phyloP scores from a whole-genome alignment of 1,140 invertebrate species.

The Leguminivora glycinivorella region DNA sequence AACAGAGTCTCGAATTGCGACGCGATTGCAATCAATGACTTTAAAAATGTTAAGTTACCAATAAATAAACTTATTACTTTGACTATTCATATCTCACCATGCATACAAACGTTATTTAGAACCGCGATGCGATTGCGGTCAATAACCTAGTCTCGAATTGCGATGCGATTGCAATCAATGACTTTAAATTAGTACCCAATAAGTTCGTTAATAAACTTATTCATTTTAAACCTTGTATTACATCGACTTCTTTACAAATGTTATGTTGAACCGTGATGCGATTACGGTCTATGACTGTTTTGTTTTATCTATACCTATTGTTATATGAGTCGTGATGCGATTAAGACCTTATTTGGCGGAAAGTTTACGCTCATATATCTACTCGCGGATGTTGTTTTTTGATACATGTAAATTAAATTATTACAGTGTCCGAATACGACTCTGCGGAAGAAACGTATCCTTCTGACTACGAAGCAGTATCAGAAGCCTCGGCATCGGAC shows the following conservation, averaged over 20 bases:
- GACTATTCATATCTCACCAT: not conserved
- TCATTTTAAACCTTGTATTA: not conserved
- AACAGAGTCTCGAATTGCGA: too few species aligned
- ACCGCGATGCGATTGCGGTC: slow-evolving; percentile 22
- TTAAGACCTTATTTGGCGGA: slow-evolving; percentile 17
- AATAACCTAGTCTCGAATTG: slow-evolving; percentile 21
- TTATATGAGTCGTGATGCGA: slow-evolving; percentile 11
- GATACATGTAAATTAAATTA: not conserved
- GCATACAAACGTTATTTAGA: not conserved
- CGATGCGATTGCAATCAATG: slow-evolving; percentile 20
- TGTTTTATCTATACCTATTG: slow-evolving; percentile 7
- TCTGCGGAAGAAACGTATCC: not conserved
- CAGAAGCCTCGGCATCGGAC: not conserved
- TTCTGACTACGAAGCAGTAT: not conserved
- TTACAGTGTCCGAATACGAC: not conserved
- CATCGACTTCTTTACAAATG: not conserved
- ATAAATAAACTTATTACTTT: not conserved
- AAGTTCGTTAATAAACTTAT: not conserved
- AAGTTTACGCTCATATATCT: not conserved
- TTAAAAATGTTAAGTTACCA: not conserved
- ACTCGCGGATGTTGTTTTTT: not conserved
- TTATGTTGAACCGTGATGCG: slow-evolving; percentile 6
- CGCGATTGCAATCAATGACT: too few species aligned
- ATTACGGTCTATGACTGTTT: slow-evolving; percentile 4
- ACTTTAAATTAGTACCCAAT: slow-evolving; percentile 27